Percentiles rank a stretch among this genome's conserved stretches.
phyloP scores from a whole-genome alignment of 2,797 vertebrate genomes.

The Mionectes olivaceus region DNA sequence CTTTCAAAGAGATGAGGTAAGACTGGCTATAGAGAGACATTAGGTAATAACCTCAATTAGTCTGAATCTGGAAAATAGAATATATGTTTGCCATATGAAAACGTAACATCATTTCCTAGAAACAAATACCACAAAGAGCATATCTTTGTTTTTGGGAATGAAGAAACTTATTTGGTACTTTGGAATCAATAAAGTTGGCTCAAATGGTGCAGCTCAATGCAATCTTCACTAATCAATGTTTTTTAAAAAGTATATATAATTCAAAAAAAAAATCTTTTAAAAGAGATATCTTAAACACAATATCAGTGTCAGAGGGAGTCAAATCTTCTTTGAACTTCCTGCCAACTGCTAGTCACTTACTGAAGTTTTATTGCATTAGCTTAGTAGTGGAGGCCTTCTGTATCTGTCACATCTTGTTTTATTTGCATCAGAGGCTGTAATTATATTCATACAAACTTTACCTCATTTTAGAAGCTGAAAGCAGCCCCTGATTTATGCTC shows the following conservation, averaged over 20 bases:
- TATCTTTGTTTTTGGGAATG: background rate
- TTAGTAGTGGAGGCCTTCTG: conserved; percentile 41
- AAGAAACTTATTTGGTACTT: conserved; percentile 4
- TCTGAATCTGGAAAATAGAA: background rate
- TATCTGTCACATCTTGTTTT: conserved; percentile 67
- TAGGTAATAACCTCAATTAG: background rate
- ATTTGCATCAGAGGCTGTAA: conserved; percentile 64
- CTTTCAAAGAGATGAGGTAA: background rate
- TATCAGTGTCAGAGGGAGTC: conserved; percentile 28
- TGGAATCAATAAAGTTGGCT: conserved; percentile 4
- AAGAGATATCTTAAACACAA: conserved; percentile 36
- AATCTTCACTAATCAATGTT: background rate
- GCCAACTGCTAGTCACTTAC: conserved; percentile 56
- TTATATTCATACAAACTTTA: conserved; percentile 56
- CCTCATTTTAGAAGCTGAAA: conserved; percentile 41
- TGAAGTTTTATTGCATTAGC: conserved; percentile 56
- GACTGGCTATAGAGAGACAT: background rate
- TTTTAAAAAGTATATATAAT: background rate
- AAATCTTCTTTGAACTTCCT: conserved; percentile 53
- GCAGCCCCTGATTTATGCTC: conserved; percentile 59
- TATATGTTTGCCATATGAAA: background rate
- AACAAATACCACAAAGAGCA: background rate
- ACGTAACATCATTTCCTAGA: background rate
- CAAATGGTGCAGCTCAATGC: background rate
- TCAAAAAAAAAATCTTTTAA: conserved; percentile 12